These are phyloP conservation scores for Porphyrio hochstetteri DNA, from an alignment of 2,113 vertebrate species.

Conservation along the genomic window DNA sequence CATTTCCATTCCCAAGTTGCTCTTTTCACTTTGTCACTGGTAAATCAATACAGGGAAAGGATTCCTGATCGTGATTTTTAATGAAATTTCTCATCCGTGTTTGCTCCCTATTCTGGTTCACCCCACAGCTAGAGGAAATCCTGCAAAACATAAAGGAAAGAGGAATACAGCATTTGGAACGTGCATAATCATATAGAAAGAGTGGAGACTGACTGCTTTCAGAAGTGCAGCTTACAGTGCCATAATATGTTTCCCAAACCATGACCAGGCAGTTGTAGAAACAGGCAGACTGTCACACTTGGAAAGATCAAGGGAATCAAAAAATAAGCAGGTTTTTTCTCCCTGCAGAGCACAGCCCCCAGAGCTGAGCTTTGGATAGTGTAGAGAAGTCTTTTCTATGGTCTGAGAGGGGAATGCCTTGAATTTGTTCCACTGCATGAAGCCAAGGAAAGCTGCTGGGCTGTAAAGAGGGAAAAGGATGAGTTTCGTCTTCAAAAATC, in stretches of 20 bases:
- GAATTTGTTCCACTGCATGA: not conserved
- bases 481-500: not conserved
- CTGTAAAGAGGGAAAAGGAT: not conserved
- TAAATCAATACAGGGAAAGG: not conserved
- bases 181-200: not conserved
- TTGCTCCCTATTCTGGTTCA: not conserved
- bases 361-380: not conserved
- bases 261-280: not conserved
- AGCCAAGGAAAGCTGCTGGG: not conserved
- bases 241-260: not conserved
- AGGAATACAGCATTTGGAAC: not conserved
- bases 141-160: not conserved
- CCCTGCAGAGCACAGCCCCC: not conserved
- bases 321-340: not conserved
- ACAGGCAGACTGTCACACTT: not conserved
- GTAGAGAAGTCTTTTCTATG: not conserved
- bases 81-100: not conserved
- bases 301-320: not conserved
- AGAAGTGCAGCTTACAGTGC: not conserved
- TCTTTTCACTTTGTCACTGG: not conserved
- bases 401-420: not conserved
- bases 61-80: not conserved
- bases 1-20: not conserved
- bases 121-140: not conserved
- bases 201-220: not conserved